phyloP scores from a whole-genome alignment of 2,797 vertebrate species.

The Triplophysa bombifrons region DNA sequence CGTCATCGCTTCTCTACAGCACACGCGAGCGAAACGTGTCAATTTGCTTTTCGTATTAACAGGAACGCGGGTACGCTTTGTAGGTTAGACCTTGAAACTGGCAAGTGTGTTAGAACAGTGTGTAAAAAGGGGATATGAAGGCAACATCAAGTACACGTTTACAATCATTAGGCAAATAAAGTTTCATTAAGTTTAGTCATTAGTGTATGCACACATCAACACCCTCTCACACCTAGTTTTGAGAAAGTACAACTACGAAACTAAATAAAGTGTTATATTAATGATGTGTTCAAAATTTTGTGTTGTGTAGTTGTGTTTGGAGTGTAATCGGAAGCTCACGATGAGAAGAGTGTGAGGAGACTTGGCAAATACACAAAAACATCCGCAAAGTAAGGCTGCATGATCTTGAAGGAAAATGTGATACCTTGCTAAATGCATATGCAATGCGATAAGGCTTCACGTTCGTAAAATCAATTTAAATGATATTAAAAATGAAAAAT shows the following conservation, averaged over 20 bases:
- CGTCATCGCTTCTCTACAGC: conserved; percentile 36
- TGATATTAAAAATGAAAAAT: too few species aligned
- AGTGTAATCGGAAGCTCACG: too few species aligned
- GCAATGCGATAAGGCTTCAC: too few species aligned
- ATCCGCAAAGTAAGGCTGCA: too few species aligned
- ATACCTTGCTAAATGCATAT: too few species aligned
- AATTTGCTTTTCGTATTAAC: neutral
- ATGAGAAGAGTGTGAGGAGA: too few species aligned
- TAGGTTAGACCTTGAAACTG: neutral
- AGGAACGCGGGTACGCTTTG: neutral
- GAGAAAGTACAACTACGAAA: neutral
- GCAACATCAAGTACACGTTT: neutral
- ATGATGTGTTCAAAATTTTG: too few species aligned
- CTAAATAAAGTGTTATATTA: neutral
- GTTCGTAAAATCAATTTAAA: too few species aligned
- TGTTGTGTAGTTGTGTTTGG: too few species aligned
- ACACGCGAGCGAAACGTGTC: conserved; percentile 2
- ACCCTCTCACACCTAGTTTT: neutral
- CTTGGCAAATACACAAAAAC: too few species aligned
- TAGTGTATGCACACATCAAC: neutral
- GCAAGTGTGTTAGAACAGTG: neutral
- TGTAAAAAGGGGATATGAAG: neutral
- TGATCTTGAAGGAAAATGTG: too few species aligned
- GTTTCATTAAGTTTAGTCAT: neutral
- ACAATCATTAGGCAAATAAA: neutral